Base-by-base conservation (phyloP, 2,888 invertebrate genomes). In the Caenorhabditis drosophilae region DNA sequence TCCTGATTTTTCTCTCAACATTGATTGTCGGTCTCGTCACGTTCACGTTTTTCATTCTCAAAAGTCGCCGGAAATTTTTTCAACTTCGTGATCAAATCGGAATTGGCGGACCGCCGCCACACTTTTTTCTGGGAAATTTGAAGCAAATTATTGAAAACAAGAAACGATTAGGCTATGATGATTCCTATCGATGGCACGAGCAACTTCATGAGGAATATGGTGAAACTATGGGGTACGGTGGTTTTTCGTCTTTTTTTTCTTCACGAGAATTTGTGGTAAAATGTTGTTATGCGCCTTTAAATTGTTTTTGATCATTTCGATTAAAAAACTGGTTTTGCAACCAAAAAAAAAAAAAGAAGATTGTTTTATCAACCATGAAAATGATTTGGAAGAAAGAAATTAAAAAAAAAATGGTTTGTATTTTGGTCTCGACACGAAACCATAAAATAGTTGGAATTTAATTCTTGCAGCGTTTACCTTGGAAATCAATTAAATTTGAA, bases 401-500 rank as follows among this genome's bases (percentile, higher is more conserved):
- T n/a, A n/a, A n/a, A n/a, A n/a, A n/a, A n/a, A n/a, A n/a, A n/a
- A n/a, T n/a, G n/a, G n/a, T n/a, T n/a, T n/a, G n/a, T n/a, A n/a
- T n/a, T n/a, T 45, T 12, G 26, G 53, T 26, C 40, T 46, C 15
- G 22, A 20, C 20, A 34, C 20, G 11, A 38, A 27, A 20, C 20
- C 26, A 25, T 6, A 7, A 44, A 20, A 44, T 44, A 22, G 6
- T 11, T 22, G 22, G 7, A 9, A 44, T 38, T n/a, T 7, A n/a
- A 20, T 20, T 41, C 47, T 68, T 72, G 41, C n/a, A n/a, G n/a
- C n/a, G 48, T 76, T 11, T 75, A 73, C 51, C 46, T 73, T 52
- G 76, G 76, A 6, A 48, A 57, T 11, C 40, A 72, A 20, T 61
- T 75, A 11, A 55, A 69, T 36, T 67, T 76, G 7, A 34, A 60